Percentiles rank a stretch among this genome's conserved stretches.
phyloP scores from a whole-genome alignment of 1,140 invertebrate species.

The Saccostrea glomerata region DNA sequence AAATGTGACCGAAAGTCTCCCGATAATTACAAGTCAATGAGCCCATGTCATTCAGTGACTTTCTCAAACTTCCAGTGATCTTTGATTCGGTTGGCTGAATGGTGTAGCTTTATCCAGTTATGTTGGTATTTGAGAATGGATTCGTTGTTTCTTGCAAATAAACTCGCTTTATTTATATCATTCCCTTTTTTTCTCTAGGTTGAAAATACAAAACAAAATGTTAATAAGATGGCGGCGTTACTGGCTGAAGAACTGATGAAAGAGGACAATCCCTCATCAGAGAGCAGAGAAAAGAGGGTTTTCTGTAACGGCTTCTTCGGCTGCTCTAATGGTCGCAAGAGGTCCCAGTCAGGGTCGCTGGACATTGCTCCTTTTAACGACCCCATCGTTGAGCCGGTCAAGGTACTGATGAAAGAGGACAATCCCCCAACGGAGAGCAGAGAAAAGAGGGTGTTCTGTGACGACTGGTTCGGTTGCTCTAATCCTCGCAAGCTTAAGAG shows the following conservation, averaged over 20 bases:
- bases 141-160: no score
- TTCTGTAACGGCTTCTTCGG: slow-evolving; percentile 8
- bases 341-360: neutral
- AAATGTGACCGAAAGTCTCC: no score
- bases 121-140: no score
- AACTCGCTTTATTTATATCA: no score
- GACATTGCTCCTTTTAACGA: neutral
- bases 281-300: neutral
- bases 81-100: no score
- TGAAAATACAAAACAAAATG: neutral
- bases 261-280: neutral
- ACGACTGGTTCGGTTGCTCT: neutral
- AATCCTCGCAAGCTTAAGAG: neutral
- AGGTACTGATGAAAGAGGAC: no score
- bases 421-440: no score
- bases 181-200: neutral
- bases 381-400: neutral
- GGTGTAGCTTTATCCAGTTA: no score
- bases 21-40: no score
- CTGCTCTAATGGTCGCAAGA: neutral
- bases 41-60: no score
- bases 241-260: neutral
- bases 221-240: neutral
- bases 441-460: no score
- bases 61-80: no score